Base-by-base conservation (phyloP, 2,797 vertebrate genomes). In the Semaprochilodus insignis region DNA sequence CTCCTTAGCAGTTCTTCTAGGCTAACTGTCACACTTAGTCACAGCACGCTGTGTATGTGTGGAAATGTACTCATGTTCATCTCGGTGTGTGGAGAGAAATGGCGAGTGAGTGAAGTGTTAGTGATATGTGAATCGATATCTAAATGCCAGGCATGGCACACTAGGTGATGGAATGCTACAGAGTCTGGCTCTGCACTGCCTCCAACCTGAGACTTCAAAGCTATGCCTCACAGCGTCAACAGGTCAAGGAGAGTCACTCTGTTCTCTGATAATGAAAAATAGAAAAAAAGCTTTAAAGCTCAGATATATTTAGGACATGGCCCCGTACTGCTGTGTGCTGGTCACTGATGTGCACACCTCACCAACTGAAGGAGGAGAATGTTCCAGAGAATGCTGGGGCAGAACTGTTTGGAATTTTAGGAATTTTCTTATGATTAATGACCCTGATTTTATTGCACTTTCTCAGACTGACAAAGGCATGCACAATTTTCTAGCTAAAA, bases 271-370 rank as follows among this genome's bases (percentile, higher is more conserved):
- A 78, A 70, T 52, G 51, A 85, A 88, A 85, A 63, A 55, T 70
- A 25, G 55, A 63, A 82, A 69, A 83, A 88, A 84, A 71, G 83
- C 88, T 91, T 81, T 89, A 85, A 89, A 93, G 91, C 80, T 17
- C 25, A 48, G 80, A 86, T 94, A 93, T 94, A 91, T 92, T 91
- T 92, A 91, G 91, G 81, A 74, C 17, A 1, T 78, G 55, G 77
- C 77, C 87, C 65, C 59, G 77, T 40, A 14, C 83, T 78, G 85
- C 84, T 23, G 74, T 86, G 85, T 83, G 84, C 81, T 81, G 36
- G 76, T 82, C 62, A 70, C 78, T 83, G 86, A 88, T 89, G 90
- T 90, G 87, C 88, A 89, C 87, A 71, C 27, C 71, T 66, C 57
- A 81, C 63, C 25, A 72, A 16, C 74, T 66, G 72, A 84, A 73